phyloP scores from a whole-genome alignment of 2,888 invertebrate species.

The Plagodis pulveraria region DNA sequence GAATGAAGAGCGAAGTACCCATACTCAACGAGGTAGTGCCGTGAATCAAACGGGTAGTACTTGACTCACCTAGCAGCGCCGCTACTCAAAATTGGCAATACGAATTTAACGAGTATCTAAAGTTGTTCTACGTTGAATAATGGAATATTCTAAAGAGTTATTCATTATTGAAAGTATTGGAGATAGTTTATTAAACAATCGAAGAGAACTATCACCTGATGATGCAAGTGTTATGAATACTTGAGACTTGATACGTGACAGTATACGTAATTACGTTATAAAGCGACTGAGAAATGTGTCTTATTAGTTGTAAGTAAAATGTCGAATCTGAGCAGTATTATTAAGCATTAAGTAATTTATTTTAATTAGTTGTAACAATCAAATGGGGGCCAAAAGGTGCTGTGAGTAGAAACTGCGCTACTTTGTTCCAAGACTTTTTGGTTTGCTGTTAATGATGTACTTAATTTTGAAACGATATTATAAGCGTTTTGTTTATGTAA shows the following conservation, averaged over 20 bases:
- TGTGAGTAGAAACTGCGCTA: slow-evolving; percentile 58
- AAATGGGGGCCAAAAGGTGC: slow-evolving; percentile 78
- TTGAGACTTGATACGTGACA: slow-evolving; percentile 31
- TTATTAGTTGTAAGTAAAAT: slow-evolving; percentile 41
- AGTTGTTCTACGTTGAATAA: slow-evolving; percentile 1
- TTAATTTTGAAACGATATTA: slow-evolving; percentile 26
- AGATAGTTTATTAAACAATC: slow-evolving; percentile 2
- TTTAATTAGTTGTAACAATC: slow-evolving; percentile 49
- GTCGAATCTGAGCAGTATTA: slow-evolving; percentile 74
- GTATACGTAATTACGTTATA: slow-evolving; percentile 36
- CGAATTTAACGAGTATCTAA: slow-evolving; percentile 7
- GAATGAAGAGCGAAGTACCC: background rate
- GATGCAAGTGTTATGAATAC: slow-evolving; percentile 26
- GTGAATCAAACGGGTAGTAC: slow-evolving; percentile 10
- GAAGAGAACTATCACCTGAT: background rate
- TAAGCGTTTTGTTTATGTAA: slow-evolving; percentile 23
- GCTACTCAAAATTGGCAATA: background rate
- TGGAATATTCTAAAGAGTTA: background rate
- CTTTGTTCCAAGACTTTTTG: slow-evolving; percentile 64
- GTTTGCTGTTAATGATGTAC: slow-evolving; percentile 41
- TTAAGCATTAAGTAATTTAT: slow-evolving; percentile 64
- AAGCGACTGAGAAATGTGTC: slow-evolving; percentile 46
- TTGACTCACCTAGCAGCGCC: background rate
- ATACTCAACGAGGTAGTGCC: slow-evolving; percentile 3
- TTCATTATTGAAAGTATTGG: slow-evolving; percentile 1